These are phyloP conservation scores for Accipiter cooperii DNA, from an alignment of 2,113 vertebrate genomes.

Conservation along the genomic window DNA sequence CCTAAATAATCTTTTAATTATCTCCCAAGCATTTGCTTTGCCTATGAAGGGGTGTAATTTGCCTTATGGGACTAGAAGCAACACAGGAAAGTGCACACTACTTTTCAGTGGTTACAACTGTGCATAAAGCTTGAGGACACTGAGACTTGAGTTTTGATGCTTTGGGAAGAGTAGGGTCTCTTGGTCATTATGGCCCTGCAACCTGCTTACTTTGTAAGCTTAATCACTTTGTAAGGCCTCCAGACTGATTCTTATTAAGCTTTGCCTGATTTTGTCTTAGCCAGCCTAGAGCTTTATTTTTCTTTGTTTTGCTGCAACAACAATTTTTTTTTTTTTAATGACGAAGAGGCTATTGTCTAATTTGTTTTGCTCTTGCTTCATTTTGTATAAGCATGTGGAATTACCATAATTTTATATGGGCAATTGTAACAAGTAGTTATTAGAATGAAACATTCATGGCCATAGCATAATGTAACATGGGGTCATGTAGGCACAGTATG, in stretches of 20 bases:
- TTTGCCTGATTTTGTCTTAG: not conserved
- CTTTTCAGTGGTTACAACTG: not conserved
- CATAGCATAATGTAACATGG: not conserved
- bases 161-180: not conserved
- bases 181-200: not conserved
- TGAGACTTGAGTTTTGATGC: not conserved
- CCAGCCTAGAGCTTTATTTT: not conserved
- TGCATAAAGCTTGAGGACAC: not conserved
- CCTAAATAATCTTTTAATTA: slow-evolving; percentile 50
- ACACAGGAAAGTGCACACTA: not conserved
- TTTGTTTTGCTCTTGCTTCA: not conserved
- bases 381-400: not conserved
- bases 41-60: slow-evolving; percentile 25
- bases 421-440: not conserved
- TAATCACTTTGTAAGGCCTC: not conserved
- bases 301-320: not conserved
- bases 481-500: not conserved
- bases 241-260: not conserved
- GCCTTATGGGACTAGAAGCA: slow-evolving; percentile 5
- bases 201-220: not conserved
- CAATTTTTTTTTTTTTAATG: not conserved
- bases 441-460: not conserved
- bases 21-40: not conserved
- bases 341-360: not conserved
- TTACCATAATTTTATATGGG: not conserved